phyloP scores from a whole-genome alignment of 2,888 invertebrate species.

The Gordius sp. region DNA sequence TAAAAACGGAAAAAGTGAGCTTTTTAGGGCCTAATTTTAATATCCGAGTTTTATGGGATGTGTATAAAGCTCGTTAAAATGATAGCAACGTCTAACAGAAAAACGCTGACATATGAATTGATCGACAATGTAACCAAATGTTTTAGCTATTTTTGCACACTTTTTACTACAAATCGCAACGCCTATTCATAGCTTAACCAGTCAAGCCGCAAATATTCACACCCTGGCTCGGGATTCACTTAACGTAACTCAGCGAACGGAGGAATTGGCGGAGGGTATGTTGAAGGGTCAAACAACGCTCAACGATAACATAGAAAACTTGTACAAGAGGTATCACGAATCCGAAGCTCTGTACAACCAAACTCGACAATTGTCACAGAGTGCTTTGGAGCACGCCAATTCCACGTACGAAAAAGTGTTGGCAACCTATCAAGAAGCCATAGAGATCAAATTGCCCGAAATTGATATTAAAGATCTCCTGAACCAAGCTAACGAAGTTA shows the following conservation, averaged over 20 bases:
- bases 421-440: conserved; percentile 49
- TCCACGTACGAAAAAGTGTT: conserved; percentile 55
- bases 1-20: too few species aligned
- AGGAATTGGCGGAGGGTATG: conserved; percentile 18
- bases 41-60: too few species aligned
- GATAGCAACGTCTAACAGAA: too few species aligned
- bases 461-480: conserved; percentile 45
- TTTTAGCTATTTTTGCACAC: not conserved
- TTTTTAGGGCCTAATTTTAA: too few species aligned
- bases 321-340: conserved; percentile 28
- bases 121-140: not conserved
- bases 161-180: too few species aligned
- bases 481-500: conserved; percentile 34
- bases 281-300: conserved; percentile 24
- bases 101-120: not conserved
- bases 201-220: conserved; percentile 6
- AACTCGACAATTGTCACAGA: conserved; percentile 39
- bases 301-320: conserved; percentile 26
- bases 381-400: conserved; percentile 34
- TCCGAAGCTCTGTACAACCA: conserved; percentile 43
- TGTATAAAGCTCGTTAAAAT: too few species aligned
- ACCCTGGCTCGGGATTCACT: conserved; percentile 23
- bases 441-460: conserved; percentile 47
- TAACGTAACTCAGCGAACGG: conserved; percentile 25
- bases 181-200: not conserved